Evolutionary conservation across 2,797 vertebrate species (phyloP).

Genomic region (Columba guinea): DNA sequence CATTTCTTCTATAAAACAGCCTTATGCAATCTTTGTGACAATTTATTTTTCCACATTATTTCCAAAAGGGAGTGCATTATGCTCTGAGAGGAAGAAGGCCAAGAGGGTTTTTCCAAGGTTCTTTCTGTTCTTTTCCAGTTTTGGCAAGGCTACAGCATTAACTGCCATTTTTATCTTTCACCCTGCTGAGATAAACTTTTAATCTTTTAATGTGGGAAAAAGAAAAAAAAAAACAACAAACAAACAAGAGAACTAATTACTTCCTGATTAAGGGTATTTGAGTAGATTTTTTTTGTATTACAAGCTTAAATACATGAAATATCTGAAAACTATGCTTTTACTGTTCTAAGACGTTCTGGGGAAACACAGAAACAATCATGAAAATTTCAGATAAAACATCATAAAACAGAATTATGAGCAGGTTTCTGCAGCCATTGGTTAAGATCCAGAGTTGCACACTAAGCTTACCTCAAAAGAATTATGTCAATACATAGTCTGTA

Average conservation of each 20-base stretch:
- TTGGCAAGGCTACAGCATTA: slow-evolving; percentile 32
- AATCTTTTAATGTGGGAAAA: slow-evolving; percentile 41
- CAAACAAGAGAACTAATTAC: slow-evolving; percentile 24
- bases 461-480: neutral
- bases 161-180: slow-evolving; percentile 37
- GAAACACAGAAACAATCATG: neutral
- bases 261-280: slow-evolving; percentile 17
- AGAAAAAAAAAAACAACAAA: neutral
- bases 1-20: neutral
- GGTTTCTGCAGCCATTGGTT: neutral
- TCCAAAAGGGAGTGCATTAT: neutral
- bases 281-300: slow-evolving; percentile 20
- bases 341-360: neutral
- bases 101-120: slow-evolving; percentile 36
- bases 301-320: neutral
- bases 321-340: neutral
- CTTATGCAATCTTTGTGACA: neutral
- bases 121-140: slow-evolving; percentile 17
- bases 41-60: neutral
- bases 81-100: neutral
- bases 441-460: neutral
- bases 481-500: neutral
- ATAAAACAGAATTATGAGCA: neutral
- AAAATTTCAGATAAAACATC: neutral
- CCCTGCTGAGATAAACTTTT: slow-evolving; percentile 57